Evolutionary conservation across 2,113 vertebrate genomes (phyloP).

Genomic region (Panthera leo): DNA sequence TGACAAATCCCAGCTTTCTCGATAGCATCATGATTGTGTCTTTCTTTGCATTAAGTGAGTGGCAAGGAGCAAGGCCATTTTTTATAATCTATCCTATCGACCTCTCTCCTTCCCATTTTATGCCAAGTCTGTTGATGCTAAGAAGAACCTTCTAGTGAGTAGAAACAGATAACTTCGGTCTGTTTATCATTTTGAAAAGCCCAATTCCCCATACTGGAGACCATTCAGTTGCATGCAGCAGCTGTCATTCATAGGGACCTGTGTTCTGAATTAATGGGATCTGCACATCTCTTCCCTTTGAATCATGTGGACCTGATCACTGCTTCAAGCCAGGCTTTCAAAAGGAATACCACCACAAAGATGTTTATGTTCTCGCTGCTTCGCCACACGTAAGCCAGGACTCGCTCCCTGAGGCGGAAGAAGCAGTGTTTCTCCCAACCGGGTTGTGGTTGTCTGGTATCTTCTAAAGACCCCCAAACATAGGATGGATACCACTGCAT

Average conservation of each 20-base stretch:
- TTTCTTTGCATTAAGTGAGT: background rate
- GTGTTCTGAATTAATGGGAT: background rate
- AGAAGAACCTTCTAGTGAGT: background rate
- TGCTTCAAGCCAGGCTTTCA: slow-evolving; percentile 13
- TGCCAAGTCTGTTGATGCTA: background rate
- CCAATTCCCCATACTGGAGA: background rate
- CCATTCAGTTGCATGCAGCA: background rate
- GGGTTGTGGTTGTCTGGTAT: background rate
- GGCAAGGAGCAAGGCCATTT: background rate
- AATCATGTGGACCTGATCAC: background rate
- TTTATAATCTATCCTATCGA: background rate
- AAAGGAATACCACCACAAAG: background rate
- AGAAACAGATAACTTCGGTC: background rate
- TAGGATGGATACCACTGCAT: background rate
- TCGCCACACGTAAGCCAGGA: background rate
- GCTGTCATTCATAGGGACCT: background rate
- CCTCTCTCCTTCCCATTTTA: background rate
- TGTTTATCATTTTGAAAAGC: background rate
- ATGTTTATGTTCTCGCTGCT: background rate
- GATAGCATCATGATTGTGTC: background rate
- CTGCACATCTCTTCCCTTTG: slow-evolving; percentile 34
- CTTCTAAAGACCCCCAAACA: background rate
- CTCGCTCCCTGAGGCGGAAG: background rate
- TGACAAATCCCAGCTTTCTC: background rate
- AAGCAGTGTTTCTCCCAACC: background rate